A percentile compares a stretch with the other conserved stretches of the same genome.
Conservation (phyloP, 2,888 invertebrate species). For the Hyppa rectilinea region DNA sequence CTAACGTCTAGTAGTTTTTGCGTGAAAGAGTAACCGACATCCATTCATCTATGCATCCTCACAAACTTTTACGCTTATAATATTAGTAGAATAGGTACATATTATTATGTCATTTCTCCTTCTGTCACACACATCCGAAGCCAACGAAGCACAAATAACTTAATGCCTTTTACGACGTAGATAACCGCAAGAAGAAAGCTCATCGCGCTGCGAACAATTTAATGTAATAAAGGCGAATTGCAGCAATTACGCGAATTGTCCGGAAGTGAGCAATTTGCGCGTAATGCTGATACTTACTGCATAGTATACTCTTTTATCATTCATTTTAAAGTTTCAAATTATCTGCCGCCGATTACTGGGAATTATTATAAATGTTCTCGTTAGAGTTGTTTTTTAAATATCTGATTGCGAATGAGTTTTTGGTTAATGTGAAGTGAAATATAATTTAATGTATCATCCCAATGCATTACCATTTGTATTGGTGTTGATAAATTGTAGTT, state of each 20-base stretch:
- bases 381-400: constrained; percentile 11
- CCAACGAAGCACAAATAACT: constrained; percentile 49
- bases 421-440: not conserved
- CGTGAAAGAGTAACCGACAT: no score
- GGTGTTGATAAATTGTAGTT: not conserved
- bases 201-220: constrained; percentile 63
- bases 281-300: constrained; percentile 63
- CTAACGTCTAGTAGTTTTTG: no score
- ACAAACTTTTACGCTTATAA: no score
- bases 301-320: constrained; percentile 43
- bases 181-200: constrained; percentile 63
- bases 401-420: constrained; percentile 3
- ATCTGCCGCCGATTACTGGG: constrained; percentile 23
- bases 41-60: no score
- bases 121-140: constrained; percentile 18
- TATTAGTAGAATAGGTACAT: no score
- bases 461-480: not conserved
- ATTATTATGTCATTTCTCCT: not conserved
- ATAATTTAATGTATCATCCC: not conserved
- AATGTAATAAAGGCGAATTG: constrained; percentile 74
- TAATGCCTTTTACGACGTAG: constrained; percentile 56
- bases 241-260: constrained; percentile 72
- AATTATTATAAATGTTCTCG: constrained; percentile 35
- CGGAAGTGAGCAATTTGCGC: constrained; percentile 70
- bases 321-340: constrained; percentile 45